A percentile compares a stretch with the other conserved stretches of the same genome.
phyloP scores from a whole-genome alignment of 2,888 invertebrate species.

The Embidobia sp. region DNA sequence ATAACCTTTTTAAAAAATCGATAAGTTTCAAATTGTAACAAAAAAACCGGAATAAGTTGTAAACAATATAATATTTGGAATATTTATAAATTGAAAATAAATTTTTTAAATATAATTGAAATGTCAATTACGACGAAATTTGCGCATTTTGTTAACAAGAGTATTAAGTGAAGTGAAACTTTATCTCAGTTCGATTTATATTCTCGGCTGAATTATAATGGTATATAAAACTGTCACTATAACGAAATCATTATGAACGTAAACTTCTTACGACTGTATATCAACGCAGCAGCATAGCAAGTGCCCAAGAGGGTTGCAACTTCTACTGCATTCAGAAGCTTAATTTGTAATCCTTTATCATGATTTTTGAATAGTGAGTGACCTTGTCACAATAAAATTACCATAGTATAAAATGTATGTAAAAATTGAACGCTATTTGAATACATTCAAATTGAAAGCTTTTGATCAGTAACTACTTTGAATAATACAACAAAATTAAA shows the following conservation, averaged over 20 bases:
- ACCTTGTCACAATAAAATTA: slow-evolving; percentile 33
- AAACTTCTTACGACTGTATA: slow-evolving; percentile 56
- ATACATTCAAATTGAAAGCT: no score
- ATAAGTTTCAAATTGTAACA: no score
- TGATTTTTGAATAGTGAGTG: slow-evolving; percentile 62
- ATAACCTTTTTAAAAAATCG: no score
- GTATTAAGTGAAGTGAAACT: not conserved
- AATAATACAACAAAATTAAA: no score
- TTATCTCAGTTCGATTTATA: slow-evolving; percentile 9
- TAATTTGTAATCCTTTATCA: slow-evolving; percentile 51
- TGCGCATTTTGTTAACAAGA: not conserved
- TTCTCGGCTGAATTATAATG: slow-evolving; percentile 10
- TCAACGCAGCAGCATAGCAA: slow-evolving; percentile 35
- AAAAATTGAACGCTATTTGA: no score
- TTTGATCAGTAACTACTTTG: no score
- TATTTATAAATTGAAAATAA: no score
- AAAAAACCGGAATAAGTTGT: no score
- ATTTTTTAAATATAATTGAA: no score
- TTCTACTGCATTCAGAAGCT: slow-evolving; percentile 50
- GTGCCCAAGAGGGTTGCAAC: slow-evolving; percentile 55
- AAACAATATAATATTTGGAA: no score
- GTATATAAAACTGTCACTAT: slow-evolving; percentile 50
- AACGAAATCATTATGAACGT: slow-evolving; percentile 57
- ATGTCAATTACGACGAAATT: no score
- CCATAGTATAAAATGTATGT: slow-evolving; percentile 14